Conservation (phyloP, 2,113 vertebrate species). For the Paramormyrops kingsleyae region DNA sequence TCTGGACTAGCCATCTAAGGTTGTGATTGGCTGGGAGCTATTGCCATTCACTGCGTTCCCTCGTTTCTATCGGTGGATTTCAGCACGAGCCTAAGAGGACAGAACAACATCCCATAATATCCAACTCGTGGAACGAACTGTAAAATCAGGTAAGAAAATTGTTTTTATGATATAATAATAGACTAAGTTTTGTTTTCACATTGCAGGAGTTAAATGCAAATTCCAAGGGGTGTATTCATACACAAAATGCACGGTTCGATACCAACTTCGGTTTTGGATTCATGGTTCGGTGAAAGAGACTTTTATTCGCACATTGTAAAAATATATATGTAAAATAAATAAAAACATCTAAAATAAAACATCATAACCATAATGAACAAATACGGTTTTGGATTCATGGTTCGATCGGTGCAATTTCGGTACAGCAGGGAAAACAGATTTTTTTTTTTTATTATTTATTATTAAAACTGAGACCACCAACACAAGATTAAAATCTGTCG, state of each 20-base stretch:
- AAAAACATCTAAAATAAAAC: too few relatives aligned
- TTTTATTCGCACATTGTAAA: too few relatives aligned
- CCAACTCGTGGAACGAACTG: background rate
- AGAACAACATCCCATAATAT: background rate
- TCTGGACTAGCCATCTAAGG: background rate
- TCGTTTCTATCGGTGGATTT: background rate
- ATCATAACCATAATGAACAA: too few relatives aligned
- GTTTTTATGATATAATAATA: background rate
- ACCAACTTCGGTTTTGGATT: background rate
- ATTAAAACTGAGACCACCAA: too few relatives aligned
- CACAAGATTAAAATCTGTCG: too few relatives aligned
- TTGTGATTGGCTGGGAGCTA: background rate
- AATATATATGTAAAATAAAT: too few relatives aligned
- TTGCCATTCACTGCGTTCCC: background rate
- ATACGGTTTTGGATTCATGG: too few relatives aligned
- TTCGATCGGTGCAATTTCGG: too few relatives aligned
- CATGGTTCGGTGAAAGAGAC: too few relatives aligned
- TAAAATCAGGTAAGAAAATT: background rate
- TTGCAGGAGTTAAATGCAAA: background rate
- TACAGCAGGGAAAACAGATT: too few relatives aligned
- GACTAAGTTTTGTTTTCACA: background rate
- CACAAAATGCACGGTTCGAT: background rate
- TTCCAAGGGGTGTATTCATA: background rate
- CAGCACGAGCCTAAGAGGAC: background rate
- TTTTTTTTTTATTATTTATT: too few relatives aligned